A percentile compares a stretch with the other conserved stretches of the same genome.
phyloP scores from a whole-genome alignment of 2,797 vertebrate species.

The Gymnocypris eckloni region DNA sequence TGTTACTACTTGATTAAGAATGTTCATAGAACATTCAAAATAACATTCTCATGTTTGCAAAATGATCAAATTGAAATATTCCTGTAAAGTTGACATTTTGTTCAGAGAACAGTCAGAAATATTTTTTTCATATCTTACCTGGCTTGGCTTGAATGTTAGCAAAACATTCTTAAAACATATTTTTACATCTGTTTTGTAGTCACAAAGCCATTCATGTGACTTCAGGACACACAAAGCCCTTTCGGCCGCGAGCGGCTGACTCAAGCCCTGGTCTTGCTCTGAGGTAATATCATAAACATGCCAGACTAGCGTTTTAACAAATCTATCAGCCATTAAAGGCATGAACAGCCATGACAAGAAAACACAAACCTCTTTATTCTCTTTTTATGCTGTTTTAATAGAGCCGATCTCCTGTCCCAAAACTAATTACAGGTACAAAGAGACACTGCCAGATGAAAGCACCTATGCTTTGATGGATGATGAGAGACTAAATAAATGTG shows the following conservation, averaged over 20 bases:
- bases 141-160: neutral
- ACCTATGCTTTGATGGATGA: conserved; percentile 59
- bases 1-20: neutral
- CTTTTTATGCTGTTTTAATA: conserved; percentile 60
- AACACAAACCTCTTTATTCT: conserved; percentile 59
- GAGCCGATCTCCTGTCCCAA: conserved; percentile 62
- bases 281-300: conserved; percentile 58
- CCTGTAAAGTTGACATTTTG: neutral
- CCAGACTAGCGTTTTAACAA: conserved; percentile 49
- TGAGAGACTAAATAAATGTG: conserved; percentile 55
- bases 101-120: neutral
- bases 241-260: conserved; percentile 20
- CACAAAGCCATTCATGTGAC: neutral
- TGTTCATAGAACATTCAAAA: neutral
- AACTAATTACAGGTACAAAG: conserved; percentile 65
- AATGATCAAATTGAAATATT: neutral
- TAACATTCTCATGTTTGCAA: neutral
- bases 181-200: conserved; percentile 12
- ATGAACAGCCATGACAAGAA: conserved; percentile 41
- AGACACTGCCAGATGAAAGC: conserved; percentile 62
- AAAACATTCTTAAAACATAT: neutral
- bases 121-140: neutral
- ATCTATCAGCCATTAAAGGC: conserved; percentile 54
- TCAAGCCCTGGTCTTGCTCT: conserved; percentile 34
- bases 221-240: conserved; percentile 35